phyloP scores from a whole-genome alignment of 2,113 vertebrate species.

The Gavialis gangeticus region DNA sequence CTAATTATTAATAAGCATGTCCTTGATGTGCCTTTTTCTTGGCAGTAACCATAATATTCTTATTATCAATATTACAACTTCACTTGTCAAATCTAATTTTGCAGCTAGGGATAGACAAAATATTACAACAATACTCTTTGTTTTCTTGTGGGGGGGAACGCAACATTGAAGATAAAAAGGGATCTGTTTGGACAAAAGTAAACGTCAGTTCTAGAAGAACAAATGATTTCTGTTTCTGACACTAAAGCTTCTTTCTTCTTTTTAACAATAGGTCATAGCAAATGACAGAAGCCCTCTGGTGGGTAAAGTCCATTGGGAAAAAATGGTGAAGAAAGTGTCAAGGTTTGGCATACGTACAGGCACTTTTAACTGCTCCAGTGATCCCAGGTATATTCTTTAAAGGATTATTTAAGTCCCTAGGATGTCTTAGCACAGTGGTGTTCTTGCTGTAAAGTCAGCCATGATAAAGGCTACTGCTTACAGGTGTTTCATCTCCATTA shows the following conservation, averaged over 20 bases:
- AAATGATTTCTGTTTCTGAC: neutral
- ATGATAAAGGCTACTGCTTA: conserved; percentile 29
- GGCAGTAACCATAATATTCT: neutral
- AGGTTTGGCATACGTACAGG: conserved; percentile 97
- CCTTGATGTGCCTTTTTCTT: neutral
- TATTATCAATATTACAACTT: neutral
- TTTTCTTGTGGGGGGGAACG: neutral
- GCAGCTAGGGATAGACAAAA: neutral
- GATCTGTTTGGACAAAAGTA: neutral
- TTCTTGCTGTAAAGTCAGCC: conserved; percentile 18
- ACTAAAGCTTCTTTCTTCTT: conserved; percentile 42
- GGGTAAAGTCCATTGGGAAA: conserved; percentile 92
- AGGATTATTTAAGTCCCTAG: conserved; percentile 27
- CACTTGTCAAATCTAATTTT: neutral
- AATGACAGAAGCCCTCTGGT: conserved; percentile 91
- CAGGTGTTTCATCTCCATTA: neutral
- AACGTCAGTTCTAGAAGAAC: conserved; percentile 6
- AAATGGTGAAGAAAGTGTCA: conserved; percentile 98
- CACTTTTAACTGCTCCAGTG: conserved; percentile 97
- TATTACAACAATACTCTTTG: neutral
- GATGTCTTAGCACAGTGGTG: neutral
- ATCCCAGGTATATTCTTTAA: conserved; percentile 86
- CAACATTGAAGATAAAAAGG: neutral
- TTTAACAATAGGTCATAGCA: conserved; percentile 88
- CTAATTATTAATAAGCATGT: neutral